Conservation (phyloP, 2,888 invertebrate species). For the Leptarthrus brevirostris region DNA sequence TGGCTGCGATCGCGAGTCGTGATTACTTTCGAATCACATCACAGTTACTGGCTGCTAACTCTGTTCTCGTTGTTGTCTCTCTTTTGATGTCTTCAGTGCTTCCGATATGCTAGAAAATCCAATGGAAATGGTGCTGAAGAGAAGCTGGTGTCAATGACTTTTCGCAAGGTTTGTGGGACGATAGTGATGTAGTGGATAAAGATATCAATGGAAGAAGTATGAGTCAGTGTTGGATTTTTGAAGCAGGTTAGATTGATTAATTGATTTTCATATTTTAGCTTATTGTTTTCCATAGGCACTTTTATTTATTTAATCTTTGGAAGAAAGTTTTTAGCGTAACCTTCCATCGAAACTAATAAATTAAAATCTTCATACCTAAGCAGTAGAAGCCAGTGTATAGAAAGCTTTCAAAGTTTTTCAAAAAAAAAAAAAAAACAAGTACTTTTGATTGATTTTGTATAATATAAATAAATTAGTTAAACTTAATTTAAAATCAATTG, state of each 20-base stretch:
- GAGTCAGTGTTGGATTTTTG: neutral
- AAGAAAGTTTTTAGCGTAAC: too few species aligned
- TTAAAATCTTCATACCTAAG: too few species aligned
- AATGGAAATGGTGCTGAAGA: conserved; percentile 41
- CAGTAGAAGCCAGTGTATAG: too few species aligned
- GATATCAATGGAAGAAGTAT: neutral
- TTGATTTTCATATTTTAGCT: neutral
- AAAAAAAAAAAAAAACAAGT: too few species aligned
- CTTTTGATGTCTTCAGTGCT: conserved; percentile 30
- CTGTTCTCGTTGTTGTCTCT: conserved; percentile 13
- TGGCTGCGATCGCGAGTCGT: neutral
- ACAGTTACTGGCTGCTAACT: neutral
- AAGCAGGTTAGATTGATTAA: neutral
- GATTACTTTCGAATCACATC: conserved; percentile 36
- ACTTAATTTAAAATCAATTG: too few species aligned
- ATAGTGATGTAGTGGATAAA: conserved; percentile 33
- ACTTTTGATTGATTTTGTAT: too few species aligned
- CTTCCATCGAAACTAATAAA: too few species aligned
- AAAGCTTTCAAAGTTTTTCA: too few species aligned
- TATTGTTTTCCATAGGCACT: conserved; percentile 11
- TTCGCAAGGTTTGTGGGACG: conserved; percentile 48
- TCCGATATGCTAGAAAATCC: conserved; percentile 45
- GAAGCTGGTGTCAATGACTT: conserved; percentile 46
- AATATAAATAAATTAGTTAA: too few species aligned
- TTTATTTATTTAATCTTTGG: too few species aligned